Base-by-base conservation (phyloP, 2,113 vertebrate species). In the Madoqua kirkii region DNA sequence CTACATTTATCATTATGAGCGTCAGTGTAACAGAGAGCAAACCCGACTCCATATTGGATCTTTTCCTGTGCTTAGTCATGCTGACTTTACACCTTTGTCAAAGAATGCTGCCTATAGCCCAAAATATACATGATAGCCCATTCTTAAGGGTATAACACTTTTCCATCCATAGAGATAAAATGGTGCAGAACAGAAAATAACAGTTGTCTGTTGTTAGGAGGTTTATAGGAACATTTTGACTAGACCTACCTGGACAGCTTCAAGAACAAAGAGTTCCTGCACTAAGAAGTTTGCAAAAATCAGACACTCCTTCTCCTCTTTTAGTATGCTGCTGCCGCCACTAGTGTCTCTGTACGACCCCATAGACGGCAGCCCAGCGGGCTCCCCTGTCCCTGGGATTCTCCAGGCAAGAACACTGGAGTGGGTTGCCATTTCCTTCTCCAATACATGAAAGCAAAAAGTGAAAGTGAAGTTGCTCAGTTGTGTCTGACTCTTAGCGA, bases 401-500 rank as follows among this genome's bases (percentile, higher is more conserved):
- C 27, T 60, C 59, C 5, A 60, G 59, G 59, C 59, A 60, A 60
- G 59, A 60, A 15, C 12, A 15, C 12, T 31, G 13, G 59, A 60
- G 59, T 31, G 59, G 59, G 59, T 60, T 31, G 6, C 29, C 29
- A 31, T 60, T 60, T 31, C 59, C 29, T 60, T 31, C 59, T 31
- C 27, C 13, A 60, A 31, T 3, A 13, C 5, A 60, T 14, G 29
- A 60, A 31, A 60, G 59, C 15, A 29, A 60, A 60, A 60, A 60
- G 59, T 60, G 5, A 60, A 60, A 60, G 59, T 2, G 59, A 60
- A 29, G 27, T 60, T 0, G 0, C 59, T 59, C 5, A 60, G 27
- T 29, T 0, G 1, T 13, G 2, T 60, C 59, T 29, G 27, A 60
- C 5, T 29, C 27, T 29, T 13, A 29, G 59, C 2, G 2, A 60